A percentile compares a stretch with the other conserved stretches of the same genome.
These are phyloP conservation scores for Hylyphantes graminicola DNA, from an alignment of 1,140 invertebrate species.

Conservation along the genomic window DNA sequence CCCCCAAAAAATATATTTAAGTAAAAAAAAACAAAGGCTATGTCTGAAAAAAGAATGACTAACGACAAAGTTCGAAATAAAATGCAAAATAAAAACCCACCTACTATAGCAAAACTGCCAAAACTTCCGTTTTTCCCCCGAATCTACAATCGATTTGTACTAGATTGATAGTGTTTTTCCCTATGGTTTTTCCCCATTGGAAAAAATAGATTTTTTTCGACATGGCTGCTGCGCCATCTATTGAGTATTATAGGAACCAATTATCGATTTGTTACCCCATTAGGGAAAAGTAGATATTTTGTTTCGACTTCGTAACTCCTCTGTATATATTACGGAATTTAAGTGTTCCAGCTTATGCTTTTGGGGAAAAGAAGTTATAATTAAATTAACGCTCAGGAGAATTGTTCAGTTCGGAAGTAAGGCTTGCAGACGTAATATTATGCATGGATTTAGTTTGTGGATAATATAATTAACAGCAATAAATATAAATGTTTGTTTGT, in stretches of 20 bases:
- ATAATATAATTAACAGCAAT: too few relatives aligned
- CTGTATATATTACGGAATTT: slow-evolving; percentile 7
- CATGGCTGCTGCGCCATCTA: slow-evolving; percentile 29
- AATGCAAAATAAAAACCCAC: neutral
- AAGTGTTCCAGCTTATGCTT: neutral
- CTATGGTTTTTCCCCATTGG: slow-evolving; percentile 3
- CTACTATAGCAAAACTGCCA: slow-evolving; percentile 50
- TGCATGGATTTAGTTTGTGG: too few relatives aligned
- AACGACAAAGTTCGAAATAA: slow-evolving; percentile 11
- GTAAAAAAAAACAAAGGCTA: too few relatives aligned
- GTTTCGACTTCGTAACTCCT: neutral
- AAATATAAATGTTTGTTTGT: too few relatives aligned
- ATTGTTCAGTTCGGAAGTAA: too few relatives aligned
- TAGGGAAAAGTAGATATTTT: slow-evolving; percentile 4
- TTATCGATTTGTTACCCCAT: slow-evolving; percentile 23
- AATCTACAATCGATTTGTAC: slow-evolving; percentile 53
- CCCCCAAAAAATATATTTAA: too few relatives aligned
- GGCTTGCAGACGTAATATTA: neutral
- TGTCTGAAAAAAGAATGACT: slow-evolving; percentile 15
- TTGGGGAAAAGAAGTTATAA: too few relatives aligned
- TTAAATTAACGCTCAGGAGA: too few relatives aligned
- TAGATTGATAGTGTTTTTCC: slow-evolving; percentile 58
- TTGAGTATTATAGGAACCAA: neutral
- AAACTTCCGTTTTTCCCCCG: slow-evolving; percentile 57
- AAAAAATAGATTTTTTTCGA: neutral